These are phyloP conservation scores for Anarhynchus alexandrinus DNA, from an alignment of 2,113 vertebrate genomes.

Conservation along the genomic window DNA sequence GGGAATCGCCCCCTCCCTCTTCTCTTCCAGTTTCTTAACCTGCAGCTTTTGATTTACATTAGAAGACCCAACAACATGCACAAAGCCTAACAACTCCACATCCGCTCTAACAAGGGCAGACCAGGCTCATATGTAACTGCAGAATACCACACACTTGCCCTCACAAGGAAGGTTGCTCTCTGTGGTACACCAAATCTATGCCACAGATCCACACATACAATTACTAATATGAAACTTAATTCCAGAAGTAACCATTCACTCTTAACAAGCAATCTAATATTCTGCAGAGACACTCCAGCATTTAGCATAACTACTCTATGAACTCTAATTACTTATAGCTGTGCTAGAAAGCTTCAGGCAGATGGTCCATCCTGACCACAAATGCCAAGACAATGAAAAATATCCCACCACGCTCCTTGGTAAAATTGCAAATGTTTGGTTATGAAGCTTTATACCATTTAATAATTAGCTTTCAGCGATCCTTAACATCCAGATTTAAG, in stretches of 20 bases:
- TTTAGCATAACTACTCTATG: not conserved
- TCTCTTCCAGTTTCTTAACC: not conserved
- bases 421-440: not conserved
- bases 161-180: not conserved
- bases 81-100: not conserved
- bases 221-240: not conserved
- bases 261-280: not conserved
- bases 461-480: not conserved
- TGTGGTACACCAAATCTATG: not conserved
- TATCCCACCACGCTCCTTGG: not conserved
- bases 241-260: not conserved
- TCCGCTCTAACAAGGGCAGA: not conserved
- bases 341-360: not conserved
- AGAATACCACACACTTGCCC: not conserved
- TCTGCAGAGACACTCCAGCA: not conserved
- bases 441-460: not conserved
- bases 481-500: not conserved
- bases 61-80: not conserved
- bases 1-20: not conserved
- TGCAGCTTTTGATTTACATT: not conserved
- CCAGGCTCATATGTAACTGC: not conserved
- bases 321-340: not conserved
- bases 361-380: not conserved
- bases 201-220: not conserved
- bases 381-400: not conserved